Base-by-base conservation (phyloP, 2,888 invertebrate genomes). In the Andrena marginata region DNA sequence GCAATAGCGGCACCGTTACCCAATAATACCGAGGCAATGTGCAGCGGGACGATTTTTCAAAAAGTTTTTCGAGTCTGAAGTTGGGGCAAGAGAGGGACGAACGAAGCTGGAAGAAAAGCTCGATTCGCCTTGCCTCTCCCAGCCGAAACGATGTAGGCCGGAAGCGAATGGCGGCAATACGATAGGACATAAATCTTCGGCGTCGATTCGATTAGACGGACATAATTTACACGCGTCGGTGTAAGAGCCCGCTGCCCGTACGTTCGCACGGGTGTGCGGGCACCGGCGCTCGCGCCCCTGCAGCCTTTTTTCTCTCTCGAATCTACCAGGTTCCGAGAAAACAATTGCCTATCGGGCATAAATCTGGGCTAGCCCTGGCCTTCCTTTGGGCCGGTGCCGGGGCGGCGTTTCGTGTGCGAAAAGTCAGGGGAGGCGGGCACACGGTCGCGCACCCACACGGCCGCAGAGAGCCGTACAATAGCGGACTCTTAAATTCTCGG, bases 181-280 rank as follows among this genome's bases (percentile, higher is more conserved):
- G 91, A 84, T 77, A 7, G 80, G 87, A 88, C 88, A 91, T 94
- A 94, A 93, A 94, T 93, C 92, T 89, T 86, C 42, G 71, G 74
- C 87, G 86, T 82, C 87, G 90, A 93, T 93, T 93, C 92, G 92
- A 93, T 92, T 93, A 93, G 91, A 91, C 89, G 88, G 89, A 88
- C 90, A 90, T 92, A 92, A 92, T 91, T 92, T 90, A 92, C 88
- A 71, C 85, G 82, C 71, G 86, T 56, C 56, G 35, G 77, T 64
- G 64, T 78, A 84, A 87, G 82, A 79, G 42, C 20, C 63, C 26
- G 68, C 77, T 63, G 42, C 49, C 70, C 5, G 68, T 33, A 51
- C 31, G 16, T 20, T 65, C 63, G 71, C 48, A 6, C 23, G 6
- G 29, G 68, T 35, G 63, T 64, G 26, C 26, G 49, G 0, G 56